Percentiles rank a stretch among this genome's conserved stretches.
These are phyloP conservation scores for Lampropteryx suffumata DNA, from an alignment of 2,888 invertebrate genomes.

Conservation along the genomic window DNA sequence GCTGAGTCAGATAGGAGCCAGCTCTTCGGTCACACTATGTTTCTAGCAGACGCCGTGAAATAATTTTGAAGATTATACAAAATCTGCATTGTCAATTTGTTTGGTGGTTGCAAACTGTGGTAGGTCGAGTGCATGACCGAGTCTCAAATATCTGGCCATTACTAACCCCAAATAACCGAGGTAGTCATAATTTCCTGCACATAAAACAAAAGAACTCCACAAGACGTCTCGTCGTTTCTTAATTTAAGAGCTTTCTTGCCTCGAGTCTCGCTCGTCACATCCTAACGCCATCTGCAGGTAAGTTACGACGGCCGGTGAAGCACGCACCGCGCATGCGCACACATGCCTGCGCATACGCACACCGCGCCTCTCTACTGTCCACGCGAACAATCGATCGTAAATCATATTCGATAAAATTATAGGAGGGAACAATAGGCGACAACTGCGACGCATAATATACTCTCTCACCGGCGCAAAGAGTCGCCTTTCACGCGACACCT, in stretches of 20 bases:
- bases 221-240: constrained; percentile 70
- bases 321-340: constrained; percentile 59
- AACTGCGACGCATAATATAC: constrained; percentile 70
- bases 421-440: constrained; percentile 81
- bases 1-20: no score
- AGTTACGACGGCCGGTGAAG: constrained; percentile 43
- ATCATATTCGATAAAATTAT: constrained; percentile 83
- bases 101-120: no score
- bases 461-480: constrained; percentile 68
- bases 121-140: no score
- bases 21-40: no score
- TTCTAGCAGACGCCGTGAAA: no score
- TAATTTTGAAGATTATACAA: no score
- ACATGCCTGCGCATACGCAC: constrained; percentile 67
- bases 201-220: constrained; percentile 66
- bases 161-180: constrained; percentile 20
- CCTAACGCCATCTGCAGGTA: constrained; percentile 77
- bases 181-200: constrained; percentile 47
- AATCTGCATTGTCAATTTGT: no score
- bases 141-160: constrained; percentile 28
- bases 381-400: constrained; percentile 82
- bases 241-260: constrained; percentile 73
- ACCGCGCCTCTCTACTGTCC: constrained; percentile 61
- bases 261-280: constrained; percentile 48
- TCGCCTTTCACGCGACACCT: constrained; percentile 70